These are phyloP conservation scores for Drosophila suzukii DNA, from an alignment of 1,140 invertebrate genomes.

Conservation along the genomic window DNA sequence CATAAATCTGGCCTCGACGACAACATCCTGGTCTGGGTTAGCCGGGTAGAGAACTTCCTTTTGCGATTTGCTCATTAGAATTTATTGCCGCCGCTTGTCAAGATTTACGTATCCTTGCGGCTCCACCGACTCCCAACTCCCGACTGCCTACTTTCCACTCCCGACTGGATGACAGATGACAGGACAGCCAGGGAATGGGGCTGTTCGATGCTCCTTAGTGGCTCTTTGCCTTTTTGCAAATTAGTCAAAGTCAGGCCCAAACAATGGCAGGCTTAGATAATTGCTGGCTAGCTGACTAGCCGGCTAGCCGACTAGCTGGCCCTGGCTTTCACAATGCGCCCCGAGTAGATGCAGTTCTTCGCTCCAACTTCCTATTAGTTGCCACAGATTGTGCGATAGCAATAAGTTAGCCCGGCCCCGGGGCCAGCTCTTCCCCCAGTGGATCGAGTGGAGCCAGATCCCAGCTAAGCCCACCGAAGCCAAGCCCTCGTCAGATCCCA, in stretches of 20 bases:
- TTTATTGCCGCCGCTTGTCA: slow-evolving; percentile 81
- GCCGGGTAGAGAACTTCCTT: slow-evolving; percentile 71
- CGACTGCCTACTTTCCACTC: not conserved
- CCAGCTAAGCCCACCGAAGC: slow-evolving; percentile 3
- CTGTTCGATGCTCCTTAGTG: slow-evolving; percentile 46
- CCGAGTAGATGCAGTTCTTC: slow-evolving; percentile 56
- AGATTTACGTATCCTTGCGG: slow-evolving; percentile 80
- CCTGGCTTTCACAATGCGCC: slow-evolving; percentile 73
- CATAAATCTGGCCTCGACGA: slow-evolving; percentile 74
- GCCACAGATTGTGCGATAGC: slow-evolving; percentile 80
- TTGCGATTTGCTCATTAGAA: slow-evolving; percentile 82
- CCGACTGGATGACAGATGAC: slow-evolving; percentile 73
- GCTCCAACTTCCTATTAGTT: slow-evolving; percentile 79
- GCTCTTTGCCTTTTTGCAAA: slow-evolving; percentile 70
- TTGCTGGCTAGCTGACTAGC: slow-evolving; percentile 62
- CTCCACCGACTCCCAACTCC: slow-evolving; percentile 6
- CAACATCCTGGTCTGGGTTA: slow-evolving; percentile 66
- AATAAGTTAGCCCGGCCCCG: slow-evolving; percentile 69
- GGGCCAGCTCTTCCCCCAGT: slow-evolving; percentile 16
- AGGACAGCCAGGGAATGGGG: slow-evolving; percentile 68
- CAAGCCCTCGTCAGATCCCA: slow-evolving; percentile 41
- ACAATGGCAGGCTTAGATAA: slow-evolving; percentile 81
- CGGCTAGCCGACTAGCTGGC: slow-evolving; percentile 44
- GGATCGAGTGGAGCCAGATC: slow-evolving; percentile 14
- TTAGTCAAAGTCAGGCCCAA: slow-evolving; percentile 80